These are phyloP conservation scores for Ricordea florida DNA, from an alignment of 92 coral and sea anemone species.

Conservation along the genomic window DNA sequence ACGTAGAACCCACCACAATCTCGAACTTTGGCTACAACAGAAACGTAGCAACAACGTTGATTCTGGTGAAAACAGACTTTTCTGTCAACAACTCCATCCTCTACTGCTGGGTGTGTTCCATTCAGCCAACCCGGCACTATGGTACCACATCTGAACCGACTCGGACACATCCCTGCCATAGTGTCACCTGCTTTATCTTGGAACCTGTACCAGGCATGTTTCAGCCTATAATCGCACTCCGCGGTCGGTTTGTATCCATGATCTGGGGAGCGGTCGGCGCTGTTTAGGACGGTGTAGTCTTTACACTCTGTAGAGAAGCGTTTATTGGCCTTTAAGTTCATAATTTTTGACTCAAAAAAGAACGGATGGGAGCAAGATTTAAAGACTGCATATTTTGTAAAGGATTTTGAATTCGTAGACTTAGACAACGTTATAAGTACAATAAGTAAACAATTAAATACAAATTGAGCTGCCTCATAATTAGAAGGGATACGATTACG, in stretches of 20 bases:
- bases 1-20: slow-evolving; percentile 26
- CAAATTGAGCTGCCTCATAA: no score
- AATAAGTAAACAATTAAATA: no score
- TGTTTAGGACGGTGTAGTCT: slow-evolving; percentile 1
- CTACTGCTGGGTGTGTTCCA: slow-evolving; percentile 13
- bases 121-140: slow-evolving; percentile 25
- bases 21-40: neutral
- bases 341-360: no score
- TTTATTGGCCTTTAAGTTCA: no score
- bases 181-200: slow-evolving; percentile 17
- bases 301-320: neutral
- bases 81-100: slow-evolving; percentile 25
- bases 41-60: neutral
- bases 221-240: neutral
- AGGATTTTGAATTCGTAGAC: no score
- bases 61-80: slow-evolving; percentile 5
- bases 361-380: no score
- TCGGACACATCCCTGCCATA: slow-evolving; percentile 17
- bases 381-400: no score
- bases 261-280: slow-evolving; percentile 14
- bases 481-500: no score
- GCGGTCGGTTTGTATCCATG: neutral
- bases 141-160: slow-evolving; percentile 11
- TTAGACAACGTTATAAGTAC: no score
- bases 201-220: slow-evolving; percentile 26